Percentiles rank a stretch among this genome's conserved stretches.
phyloP scores from a whole-genome alignment of 2,797 vertebrate species.

The Lepidocolaptes lacrymiger region DNA sequence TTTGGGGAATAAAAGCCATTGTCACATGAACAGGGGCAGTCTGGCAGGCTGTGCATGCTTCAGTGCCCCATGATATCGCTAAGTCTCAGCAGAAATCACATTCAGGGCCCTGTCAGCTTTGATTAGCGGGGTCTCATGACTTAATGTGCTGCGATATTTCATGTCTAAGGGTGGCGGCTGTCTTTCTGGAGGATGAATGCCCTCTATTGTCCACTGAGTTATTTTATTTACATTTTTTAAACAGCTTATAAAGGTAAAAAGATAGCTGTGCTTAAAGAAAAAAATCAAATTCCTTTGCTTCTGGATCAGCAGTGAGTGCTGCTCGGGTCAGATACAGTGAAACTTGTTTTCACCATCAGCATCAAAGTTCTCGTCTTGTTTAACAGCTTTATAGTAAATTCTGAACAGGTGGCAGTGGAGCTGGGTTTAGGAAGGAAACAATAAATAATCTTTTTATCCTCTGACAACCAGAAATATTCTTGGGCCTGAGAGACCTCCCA shows the following conservation, averaged over 20 bases:
- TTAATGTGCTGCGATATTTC: slow-evolving; percentile 77
- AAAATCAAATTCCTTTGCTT: slow-evolving; percentile 64
- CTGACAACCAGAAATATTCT: slow-evolving; percentile 63
- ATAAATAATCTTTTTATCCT: slow-evolving; percentile 62
- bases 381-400: slow-evolving; percentile 72
- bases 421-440: slow-evolving; percentile 61
- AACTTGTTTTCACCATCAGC: slow-evolving; percentile 56
- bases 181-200: slow-evolving; percentile 74
- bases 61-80: slow-evolving; percentile 75
- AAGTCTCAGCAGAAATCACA: slow-evolving; percentile 71
- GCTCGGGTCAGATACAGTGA: slow-evolving; percentile 45
- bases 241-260: slow-evolving; percentile 81
- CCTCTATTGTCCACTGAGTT: slow-evolving; percentile 76
- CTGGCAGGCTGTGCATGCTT: slow-evolving; percentile 79
- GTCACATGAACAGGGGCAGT: slow-evolving; percentile 77
- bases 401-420: slow-evolving; percentile 66
- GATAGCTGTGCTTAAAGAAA: slow-evolving; percentile 68
- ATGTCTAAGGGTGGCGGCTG: slow-evolving; percentile 73
- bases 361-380: slow-evolving; percentile 60
- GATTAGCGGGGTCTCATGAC: slow-evolving; percentile 78
- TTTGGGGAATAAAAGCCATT: slow-evolving; percentile 77
- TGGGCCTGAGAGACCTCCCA: slow-evolving; percentile 29
- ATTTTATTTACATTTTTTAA: slow-evolving; percentile 83
- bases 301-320: slow-evolving; percentile 16
- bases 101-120: slow-evolving; percentile 79